Base-by-base conservation (phyloP, 2,797 vertebrate genomes). In the Diceros bicornis region DNA sequence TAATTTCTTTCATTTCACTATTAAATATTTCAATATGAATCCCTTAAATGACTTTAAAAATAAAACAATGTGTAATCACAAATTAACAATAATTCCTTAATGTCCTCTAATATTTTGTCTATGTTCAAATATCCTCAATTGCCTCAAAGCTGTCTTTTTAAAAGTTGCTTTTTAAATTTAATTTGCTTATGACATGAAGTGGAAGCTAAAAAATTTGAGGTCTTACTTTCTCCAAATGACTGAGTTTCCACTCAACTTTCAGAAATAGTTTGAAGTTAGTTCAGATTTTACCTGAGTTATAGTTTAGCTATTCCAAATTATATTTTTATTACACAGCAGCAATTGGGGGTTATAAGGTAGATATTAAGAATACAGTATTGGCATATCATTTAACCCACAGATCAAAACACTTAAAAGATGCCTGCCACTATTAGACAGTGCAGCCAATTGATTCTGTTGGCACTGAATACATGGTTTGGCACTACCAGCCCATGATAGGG, bases 181-280 rank as follows among this genome's bases (percentile, higher is more conserved):
- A 97, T 96, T 90, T 97, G 55, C 29, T 96, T 50, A 81, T 59
- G 50, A 91, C 62, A 74, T 92, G 55, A 96, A 95, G 34, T 74
- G 27, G 81, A 96, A 97, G 87, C 84, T 95, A 72, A 94, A 94
- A 93, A 69, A 68, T 81, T 55, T 3, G 20, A 97, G 84, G 74
- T 92, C 71, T 17, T 92, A n/a, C 66, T 87, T 83, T 93, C n/a
- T 55, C 84, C 81, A 94, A 93, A 92, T 81, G 37, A 93, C 23
- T 97, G 81, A 97, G 91, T 77, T 95, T 95, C 69, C 25, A 85
- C 47, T 97, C 75, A 91, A 91, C 82, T 96, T 97, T 96, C 82
- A 96, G 88, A 97, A 97, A 94, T 57, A 81, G 68, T 94, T 97
- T 96, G 90, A 97, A 93, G 66, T 94, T 90, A 95, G 82, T 74